Evolutionary conservation across 2,888 invertebrate species (phyloP), one percentile per base, ranked within the genome.

Genomic region (Trachelus tabidus): DNA sequence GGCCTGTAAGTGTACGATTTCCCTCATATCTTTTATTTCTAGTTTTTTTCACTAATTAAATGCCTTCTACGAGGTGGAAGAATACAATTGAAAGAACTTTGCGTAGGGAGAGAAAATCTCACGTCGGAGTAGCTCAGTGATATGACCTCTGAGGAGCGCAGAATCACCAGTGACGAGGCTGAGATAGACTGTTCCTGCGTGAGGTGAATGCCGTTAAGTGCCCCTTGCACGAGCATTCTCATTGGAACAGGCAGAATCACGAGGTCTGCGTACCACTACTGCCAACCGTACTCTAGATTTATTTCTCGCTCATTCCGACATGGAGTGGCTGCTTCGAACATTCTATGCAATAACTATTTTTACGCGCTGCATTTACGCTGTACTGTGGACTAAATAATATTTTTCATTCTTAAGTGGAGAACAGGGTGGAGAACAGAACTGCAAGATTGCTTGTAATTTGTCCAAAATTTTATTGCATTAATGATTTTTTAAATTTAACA

Each of bases 1-100:
- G 30, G 78, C 78, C 56, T 78, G 78, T 12, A 78, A 75, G 71
- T 78, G 78, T 23, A 78, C 78, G 56, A 78, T 78, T 78, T 78
- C 78, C 75, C 78, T 78, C 78, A 78, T 78, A 40, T 56, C 23
- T 56, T 15, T 56, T 56, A 6, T 2, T 56, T 56, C 23, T 56
- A 9, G 40, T 2, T 56, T 56, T 23, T 40, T 56, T 0, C 15
- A 15, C 40, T 56, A 23, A 56, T 56, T 56, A 56, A 9, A 56
- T 23, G 40, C 40, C 40, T 56, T 56, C 23, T 23, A 23, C 40
- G 40, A 56, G 40, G 23, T 56, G 40, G 40, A 56, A 56, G 40
- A 56, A 56, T 23, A 56, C 23, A 23, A 56, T 23, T 6, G 40
- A 9, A 23, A 56, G 40, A 56, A 56, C 40, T 15, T 15, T 23